Conservation (phyloP, 2,797 vertebrate species). For the Acanthurus lineatus region DNA sequence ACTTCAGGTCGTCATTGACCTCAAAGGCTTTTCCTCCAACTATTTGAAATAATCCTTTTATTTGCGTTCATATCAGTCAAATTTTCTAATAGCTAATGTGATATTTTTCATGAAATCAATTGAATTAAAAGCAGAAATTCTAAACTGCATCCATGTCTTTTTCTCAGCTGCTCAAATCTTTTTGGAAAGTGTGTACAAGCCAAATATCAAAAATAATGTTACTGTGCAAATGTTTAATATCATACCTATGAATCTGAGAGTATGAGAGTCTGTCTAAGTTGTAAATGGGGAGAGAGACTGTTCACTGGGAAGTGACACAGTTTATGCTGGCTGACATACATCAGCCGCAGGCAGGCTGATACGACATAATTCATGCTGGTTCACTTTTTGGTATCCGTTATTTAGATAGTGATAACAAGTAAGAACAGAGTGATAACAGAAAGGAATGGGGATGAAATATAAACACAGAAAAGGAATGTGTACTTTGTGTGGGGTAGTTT, state of each 20-base stretch:
- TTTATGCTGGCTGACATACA: constrained; percentile 37
- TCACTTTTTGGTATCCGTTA: constrained; percentile 33
- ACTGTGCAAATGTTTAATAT: too few relatives aligned
- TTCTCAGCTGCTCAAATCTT: too few relatives aligned
- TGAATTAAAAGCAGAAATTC: too few relatives aligned
- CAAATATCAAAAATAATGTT: too few relatives aligned
- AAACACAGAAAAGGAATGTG: neutral
- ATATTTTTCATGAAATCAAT: too few relatives aligned
- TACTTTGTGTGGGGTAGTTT: neutral
- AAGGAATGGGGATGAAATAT: neutral
- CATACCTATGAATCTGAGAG: neutral
- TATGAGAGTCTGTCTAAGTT: neutral
- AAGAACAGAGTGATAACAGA: constrained; percentile 11
- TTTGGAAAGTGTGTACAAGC: too few relatives aligned
- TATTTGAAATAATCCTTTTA: too few relatives aligned
- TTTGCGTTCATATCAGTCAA: too few relatives aligned
- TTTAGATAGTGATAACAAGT: constrained; percentile 40
- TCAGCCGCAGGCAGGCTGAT: constrained; percentile 26
- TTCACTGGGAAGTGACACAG: constrained; percentile 35
- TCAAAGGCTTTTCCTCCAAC: too few relatives aligned
- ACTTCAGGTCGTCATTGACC: too few relatives aligned
- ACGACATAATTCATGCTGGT: constrained; percentile 24
- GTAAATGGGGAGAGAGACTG: neutral
- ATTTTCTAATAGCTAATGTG: too few relatives aligned
- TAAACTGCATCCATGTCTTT: too few relatives aligned